Percentiles rank a stretch among this genome's conserved stretches.
Conservation (phyloP, 1,140 invertebrate genomes). For the Charaxes varanes region DNA sequence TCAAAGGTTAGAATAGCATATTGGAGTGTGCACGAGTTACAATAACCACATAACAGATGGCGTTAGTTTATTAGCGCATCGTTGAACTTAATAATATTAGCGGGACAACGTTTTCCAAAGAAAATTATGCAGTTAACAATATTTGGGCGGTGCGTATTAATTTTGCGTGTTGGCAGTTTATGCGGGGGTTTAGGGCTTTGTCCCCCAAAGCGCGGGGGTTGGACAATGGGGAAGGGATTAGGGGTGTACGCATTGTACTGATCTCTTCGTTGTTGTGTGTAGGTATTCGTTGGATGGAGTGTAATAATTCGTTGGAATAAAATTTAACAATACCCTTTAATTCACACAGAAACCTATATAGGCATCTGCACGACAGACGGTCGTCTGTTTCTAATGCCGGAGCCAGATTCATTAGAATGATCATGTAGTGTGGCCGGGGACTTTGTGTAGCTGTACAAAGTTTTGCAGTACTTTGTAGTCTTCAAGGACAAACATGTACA, state of each 20-base stretch:
- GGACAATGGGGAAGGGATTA: conserved; percentile 66
- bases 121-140: conserved; percentile 54
- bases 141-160: conserved; percentile 65
- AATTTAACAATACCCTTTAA: too few relatives aligned
- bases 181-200: conserved; percentile 24
- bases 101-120: conserved; percentile 9
- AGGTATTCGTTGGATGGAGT: background rate
- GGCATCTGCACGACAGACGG: too few relatives aligned
- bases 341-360: too few relatives aligned
- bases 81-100: background rate
- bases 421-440: too few relatives aligned
- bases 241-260: conserved; percentile 58
- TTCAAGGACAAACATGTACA: too few relatives aligned
- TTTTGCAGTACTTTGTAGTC: too few relatives aligned
- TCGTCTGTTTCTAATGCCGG: too few relatives aligned
- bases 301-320: too few relatives aligned
- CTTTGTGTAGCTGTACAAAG: too few relatives aligned
- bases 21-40: too few relatives aligned
- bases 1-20: too few relatives aligned
- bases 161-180: conserved; percentile 58
- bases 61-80: conserved; percentile 8
- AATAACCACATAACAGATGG: conserved; percentile 2
- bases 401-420: too few relatives aligned
- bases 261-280: conserved; percentile 35
- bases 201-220: conserved; percentile 21